Percentiles rank a stretch among this genome's conserved stretches.
Conservation (phyloP, 2,113 vertebrate species). For the rabbit (Oryctolagus cuniculus) region mOryCun1.1 NC_091433.1:127786501-127787000, state of each 20-base stretch:
- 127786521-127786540: conserved; percentile 35
- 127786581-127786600: conserved; percentile 48
- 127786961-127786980: not conserved
- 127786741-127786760: not conserved
- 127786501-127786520: conserved; percentile 47
- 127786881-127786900: not conserved
- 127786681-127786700: not conserved
- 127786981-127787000: not conserved
- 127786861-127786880: not conserved
- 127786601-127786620: conserved; percentile 56
- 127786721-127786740: not conserved
- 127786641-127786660: not conserved
- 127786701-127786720: not conserved
- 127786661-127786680: conserved; percentile 12
- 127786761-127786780: not conserved
- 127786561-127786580: conserved; percentile 56
- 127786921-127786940: not conserved
- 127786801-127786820: not conserved
- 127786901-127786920: not conserved
- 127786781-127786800: not conserved
- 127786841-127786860: not conserved
- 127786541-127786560: conserved; percentile 36
- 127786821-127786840: not conserved
- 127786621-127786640: conserved; percentile 54
- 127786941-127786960: not conserved